Percentiles rank a stretch among this genome's conserved stretches.
phyloP scores from a whole-genome alignment of 1,140 invertebrate species.

The Laupala kohalensis region DNA sequence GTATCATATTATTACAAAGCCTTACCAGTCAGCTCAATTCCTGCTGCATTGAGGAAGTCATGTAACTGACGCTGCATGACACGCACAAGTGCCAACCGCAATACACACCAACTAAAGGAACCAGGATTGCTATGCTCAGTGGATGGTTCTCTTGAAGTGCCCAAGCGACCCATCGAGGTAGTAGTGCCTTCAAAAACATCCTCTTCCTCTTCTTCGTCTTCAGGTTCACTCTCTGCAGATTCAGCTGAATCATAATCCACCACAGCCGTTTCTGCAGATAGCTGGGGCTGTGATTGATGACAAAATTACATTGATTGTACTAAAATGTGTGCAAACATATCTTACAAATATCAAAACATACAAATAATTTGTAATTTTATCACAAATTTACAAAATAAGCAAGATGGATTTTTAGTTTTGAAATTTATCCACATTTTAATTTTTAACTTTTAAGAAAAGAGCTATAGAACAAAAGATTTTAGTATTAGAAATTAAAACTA shows the following conservation, averaged over 20 bases:
- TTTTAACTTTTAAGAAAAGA: too few relatives aligned
- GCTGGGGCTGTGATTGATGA: slow-evolving; percentile 39
- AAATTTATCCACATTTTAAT: too few relatives aligned
- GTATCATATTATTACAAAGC: background rate
- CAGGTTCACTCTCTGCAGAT: slow-evolving; percentile 61
- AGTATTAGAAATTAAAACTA: background rate
- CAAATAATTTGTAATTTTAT: background rate
- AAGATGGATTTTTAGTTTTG: too few relatives aligned
- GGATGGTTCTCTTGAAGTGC: slow-evolving; percentile 32
- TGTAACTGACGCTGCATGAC: slow-evolving; percentile 68
- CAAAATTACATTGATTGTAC: too few relatives aligned
- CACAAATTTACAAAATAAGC: too few relatives aligned
- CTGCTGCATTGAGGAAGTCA: slow-evolving; percentile 67
- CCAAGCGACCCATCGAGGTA: background rate
- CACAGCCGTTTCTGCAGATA: slow-evolving; percentile 49
- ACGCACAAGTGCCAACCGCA: slow-evolving; percentile 76
- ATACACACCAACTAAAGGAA: slow-evolving; percentile 88
- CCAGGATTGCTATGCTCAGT: slow-evolving; percentile 82
- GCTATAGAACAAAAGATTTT: background rate
- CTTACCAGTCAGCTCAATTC: slow-evolving; percentile 80
- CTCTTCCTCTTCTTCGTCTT: slow-evolving; percentile 59
- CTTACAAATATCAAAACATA: background rate
- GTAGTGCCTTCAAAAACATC: slow-evolving; percentile 51
- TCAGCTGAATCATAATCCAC: slow-evolving; percentile 85
- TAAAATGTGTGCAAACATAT: too few relatives aligned